Evolutionary conservation across 2,113 vertebrate species (phyloP).

Genomic region (Zosterops japonicus): DNA sequence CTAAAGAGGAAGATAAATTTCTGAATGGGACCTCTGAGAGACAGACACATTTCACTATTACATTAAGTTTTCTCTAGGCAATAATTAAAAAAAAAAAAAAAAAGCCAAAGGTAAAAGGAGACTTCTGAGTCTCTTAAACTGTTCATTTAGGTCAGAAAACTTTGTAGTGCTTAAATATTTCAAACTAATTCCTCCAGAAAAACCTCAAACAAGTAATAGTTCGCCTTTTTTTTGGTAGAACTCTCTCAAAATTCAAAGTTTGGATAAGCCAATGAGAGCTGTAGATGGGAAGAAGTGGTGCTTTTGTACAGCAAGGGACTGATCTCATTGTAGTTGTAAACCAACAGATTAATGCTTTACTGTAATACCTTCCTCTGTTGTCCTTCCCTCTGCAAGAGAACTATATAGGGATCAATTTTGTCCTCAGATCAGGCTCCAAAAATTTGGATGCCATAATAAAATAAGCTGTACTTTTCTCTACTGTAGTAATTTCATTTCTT

Average conservation of each 20-base stretch:
- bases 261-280: background rate
- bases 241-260: background rate
- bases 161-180: background rate
- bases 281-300: background rate
- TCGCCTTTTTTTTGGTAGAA: background rate
- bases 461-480: background rate
- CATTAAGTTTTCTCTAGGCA: background rate
- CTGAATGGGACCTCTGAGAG: background rate
- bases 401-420: background rate
- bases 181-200: background rate
- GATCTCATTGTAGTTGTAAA: background rate
- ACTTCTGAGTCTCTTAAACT: background rate
- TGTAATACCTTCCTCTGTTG: background rate
- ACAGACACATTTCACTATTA: background rate
- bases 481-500: background rate
- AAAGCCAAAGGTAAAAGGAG: conserved; percentile 1
- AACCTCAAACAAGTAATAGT: background rate
- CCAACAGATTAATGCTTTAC: background rate
- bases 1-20: conserved; percentile 11
- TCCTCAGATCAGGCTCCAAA: background rate
- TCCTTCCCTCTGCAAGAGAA: background rate
- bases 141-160: background rate
- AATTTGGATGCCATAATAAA: background rate
- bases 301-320: background rate
- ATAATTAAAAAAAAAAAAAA: background rate